These are phyloP conservation scores for Lordiphosa collinella DNA, from an alignment of 1,140 invertebrate genomes.

Conservation along the genomic window DNA sequence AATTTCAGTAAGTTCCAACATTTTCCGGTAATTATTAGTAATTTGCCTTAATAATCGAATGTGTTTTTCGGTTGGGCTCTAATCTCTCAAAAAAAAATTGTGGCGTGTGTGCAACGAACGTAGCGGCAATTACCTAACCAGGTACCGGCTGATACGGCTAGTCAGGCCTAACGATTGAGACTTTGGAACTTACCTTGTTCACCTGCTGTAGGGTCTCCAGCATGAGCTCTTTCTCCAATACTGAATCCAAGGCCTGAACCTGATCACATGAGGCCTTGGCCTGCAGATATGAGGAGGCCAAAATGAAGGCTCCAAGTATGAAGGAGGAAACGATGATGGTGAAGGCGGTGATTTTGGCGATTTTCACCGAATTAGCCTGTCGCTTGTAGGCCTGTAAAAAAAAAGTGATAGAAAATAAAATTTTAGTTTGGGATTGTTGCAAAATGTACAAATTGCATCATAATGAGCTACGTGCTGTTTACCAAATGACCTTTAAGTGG, in stretches of 20 bases:
- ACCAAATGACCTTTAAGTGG: too few species aligned
- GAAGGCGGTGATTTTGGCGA: conserved; percentile 88
- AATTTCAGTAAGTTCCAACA: conserved; percentile 34
- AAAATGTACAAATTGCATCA: conserved; percentile 35
- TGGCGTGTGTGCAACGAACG: conserved; percentile 65
- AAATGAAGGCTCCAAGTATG: conserved; percentile 88
- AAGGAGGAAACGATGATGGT: conserved; percentile 88
- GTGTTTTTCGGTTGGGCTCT: neutral
- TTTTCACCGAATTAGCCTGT: conserved; percentile 87
- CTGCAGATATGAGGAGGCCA: conserved; percentile 90
- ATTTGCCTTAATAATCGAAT: conserved; percentile 64
- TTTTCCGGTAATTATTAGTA: conserved; percentile 77
- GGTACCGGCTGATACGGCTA: conserved; percentile 42
- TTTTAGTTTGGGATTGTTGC: neutral
- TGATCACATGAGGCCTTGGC: conserved; percentile 86
- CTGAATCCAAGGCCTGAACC: conserved; percentile 83
- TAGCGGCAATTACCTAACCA: conserved; percentile 62
- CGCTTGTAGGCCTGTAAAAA: conserved; percentile 87
- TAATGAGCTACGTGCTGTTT: conserved; percentile 5
- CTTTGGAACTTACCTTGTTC: conserved; percentile 80
- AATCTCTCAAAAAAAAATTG: conserved; percentile 5
- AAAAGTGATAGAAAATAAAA: neutral
- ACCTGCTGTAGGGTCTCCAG: conserved; percentile 83
- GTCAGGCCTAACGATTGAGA: conserved; percentile 62
- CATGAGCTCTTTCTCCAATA: conserved; percentile 84